Evolutionary conservation across 2,113 vertebrate species (phyloP), one percentile per base, ranked within the genome.

Genomic region (Lutjanus erythropterus): DNA sequence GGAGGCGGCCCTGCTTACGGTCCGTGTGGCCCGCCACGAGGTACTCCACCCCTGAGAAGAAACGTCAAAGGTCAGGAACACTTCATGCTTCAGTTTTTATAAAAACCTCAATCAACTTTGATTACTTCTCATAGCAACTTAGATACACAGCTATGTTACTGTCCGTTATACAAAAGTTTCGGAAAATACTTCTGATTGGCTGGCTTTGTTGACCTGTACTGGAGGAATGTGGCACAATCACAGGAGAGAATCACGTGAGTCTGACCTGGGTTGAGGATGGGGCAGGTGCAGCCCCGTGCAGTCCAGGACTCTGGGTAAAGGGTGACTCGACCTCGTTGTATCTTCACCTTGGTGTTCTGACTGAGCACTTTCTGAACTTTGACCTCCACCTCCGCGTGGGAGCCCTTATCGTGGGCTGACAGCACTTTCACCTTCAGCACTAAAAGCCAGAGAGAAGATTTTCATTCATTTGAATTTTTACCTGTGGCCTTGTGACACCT

Each of bases 251-350:
- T n/a, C n/a, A n/a, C n/a, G 64, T 67, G 18, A 4, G 44, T 77
- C 95, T 90, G 86, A 98, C 98, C 98, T 18, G 98, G 98, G 87
- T 98, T 98, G 76, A 99, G 97, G 84, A 99, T 95, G 11, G 98
- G 98, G 78, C 98, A 99, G 71, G 98, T 99, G 85, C 98, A 99
- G 75, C 98, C 98, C 88, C 97, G 94, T 46, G 96, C 95, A 0
- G 97, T 99, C 98, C 98, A 99, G 21, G 98, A 99, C 92, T 99
- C 97, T 1, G 98, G 98, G 85, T 97, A 99, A 41, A 99, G 95
- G 0, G 93, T 97, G 75, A 94, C 92, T 27, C 95, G 96, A 83
- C 97, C 95, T n/a, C 93, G 93, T 18, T 94, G 94, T 78, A 97
- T 94, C 94, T 97, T 98, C 87, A 98, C 73, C 89, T 96, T 97